phyloP scores from a whole-genome alignment of 1,140 invertebrate genomes.

The Bombus turneri region DNA sequence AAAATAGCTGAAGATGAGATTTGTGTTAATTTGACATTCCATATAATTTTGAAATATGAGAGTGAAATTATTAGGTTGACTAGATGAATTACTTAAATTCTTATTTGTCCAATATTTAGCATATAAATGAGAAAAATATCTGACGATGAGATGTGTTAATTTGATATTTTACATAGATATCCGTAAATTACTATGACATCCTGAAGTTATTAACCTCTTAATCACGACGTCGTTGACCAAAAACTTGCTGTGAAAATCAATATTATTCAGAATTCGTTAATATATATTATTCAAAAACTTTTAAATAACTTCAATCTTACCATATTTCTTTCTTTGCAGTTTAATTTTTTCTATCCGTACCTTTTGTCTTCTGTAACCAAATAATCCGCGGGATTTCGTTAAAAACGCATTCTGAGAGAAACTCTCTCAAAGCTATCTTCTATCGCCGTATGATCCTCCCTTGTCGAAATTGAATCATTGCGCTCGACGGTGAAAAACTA shows the following conservation, averaged over 20 bases:
- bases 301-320: background rate
- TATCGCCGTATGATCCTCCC: background rate
- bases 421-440: background rate
- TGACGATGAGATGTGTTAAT: background rate
- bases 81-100: background rate
- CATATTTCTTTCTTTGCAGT: background rate
- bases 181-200: background rate
- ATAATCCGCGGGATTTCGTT: background rate
- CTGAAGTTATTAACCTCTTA: too few relatives aligned
- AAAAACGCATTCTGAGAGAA: background rate
- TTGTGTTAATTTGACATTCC: background rate
- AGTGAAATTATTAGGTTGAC: background rate
- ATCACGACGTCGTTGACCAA: too few relatives aligned
- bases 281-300: background rate
- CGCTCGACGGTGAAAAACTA: background rate
- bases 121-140: background rate
- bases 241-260: too few relatives aligned
- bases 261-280: background rate
- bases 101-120: background rate
- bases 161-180: background rate
- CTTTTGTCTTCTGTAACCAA: background rate
- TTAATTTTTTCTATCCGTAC: background rate
- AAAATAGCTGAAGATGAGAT: background rate
- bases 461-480: constrained; percentile 28
- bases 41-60: background rate